Percentiles rank a stretch among this genome's conserved stretches.
Evolutionary conservation across 2,113 vertebrate species (phyloP).

Genomic region (Cyphotilapia sp.): DNA sequence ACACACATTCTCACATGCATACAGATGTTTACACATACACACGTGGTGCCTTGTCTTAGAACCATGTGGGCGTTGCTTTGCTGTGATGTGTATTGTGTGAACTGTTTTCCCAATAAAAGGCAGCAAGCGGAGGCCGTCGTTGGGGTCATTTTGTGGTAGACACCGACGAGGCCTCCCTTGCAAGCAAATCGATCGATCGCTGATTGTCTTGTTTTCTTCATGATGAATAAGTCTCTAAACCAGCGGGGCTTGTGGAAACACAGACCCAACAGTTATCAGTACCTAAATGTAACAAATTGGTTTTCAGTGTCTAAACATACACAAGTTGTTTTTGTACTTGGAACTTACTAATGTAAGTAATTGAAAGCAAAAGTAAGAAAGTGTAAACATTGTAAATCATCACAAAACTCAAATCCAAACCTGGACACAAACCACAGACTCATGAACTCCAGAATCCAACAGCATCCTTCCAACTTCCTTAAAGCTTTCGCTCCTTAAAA

Average conservation of each 20-base stretch:
- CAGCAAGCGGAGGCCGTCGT: not conserved
- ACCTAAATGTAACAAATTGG: not conserved
- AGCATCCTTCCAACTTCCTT: not conserved
- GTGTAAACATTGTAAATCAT: not conserved
- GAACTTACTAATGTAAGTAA: not conserved
- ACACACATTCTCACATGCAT: no score
- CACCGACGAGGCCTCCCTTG: not conserved
- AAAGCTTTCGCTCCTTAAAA: not conserved
- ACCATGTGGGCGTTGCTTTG: no score
- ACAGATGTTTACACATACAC: no score
- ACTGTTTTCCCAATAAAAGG: not conserved
- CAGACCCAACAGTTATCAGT: not conserved
- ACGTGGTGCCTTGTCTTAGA: no score
- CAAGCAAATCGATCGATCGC: not conserved
- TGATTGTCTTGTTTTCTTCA: not conserved
- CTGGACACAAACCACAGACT: not conserved
- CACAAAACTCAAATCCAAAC: not conserved
- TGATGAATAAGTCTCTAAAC: not conserved
- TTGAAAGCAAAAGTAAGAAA: not conserved
- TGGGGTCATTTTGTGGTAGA: not conserved
- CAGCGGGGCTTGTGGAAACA: not conserved
- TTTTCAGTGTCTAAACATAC: not conserved
- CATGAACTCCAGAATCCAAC: not conserved
- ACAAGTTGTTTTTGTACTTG: not conserved
- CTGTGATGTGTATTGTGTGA: not conserved